Conservation (phyloP, 1,140 invertebrate species). For the Scaptomyza graminum region DNA sequence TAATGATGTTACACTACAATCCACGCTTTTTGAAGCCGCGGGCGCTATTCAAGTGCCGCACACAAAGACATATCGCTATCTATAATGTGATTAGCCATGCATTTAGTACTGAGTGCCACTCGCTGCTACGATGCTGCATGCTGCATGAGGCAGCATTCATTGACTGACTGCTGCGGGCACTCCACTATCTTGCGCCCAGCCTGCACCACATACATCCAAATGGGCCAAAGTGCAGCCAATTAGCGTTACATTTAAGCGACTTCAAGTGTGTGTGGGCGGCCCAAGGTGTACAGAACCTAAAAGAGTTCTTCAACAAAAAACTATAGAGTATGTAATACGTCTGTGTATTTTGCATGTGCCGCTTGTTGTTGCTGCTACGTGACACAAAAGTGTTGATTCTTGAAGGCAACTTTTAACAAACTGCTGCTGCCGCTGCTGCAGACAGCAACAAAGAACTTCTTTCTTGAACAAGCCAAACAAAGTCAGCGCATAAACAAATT, state of each 20-base stretch:
- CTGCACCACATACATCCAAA: constrained; percentile 7
- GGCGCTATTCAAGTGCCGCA: constrained; percentile 44
- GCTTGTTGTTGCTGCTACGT: constrained; percentile 36
- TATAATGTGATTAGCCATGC: constrained; percentile 57
- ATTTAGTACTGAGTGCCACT: constrained; percentile 51
- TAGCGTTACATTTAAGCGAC: constrained; percentile 40
- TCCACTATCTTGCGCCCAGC: constrained; percentile 32
- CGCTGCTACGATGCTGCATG: constrained; percentile 25
- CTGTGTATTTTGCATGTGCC: background rate
- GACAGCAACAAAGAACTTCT: constrained; percentile 62
- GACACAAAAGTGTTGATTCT: constrained; percentile 63
- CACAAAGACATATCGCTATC: constrained; percentile 51
- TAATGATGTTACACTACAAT: constrained; percentile 6
- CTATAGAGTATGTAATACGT: constrained; percentile 5
- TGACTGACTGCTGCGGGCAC: constrained; percentile 29
- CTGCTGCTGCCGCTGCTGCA: constrained; percentile 4
- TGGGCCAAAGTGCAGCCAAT: constrained; percentile 52
- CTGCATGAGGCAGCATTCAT: constrained; percentile 7
- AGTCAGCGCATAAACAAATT: constrained; percentile 67
- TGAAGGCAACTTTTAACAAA: constrained; percentile 1
- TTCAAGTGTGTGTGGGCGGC: constrained; percentile 39
- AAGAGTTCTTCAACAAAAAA: background rate
- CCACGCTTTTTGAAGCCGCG: constrained; percentile 29
- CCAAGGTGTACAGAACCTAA: constrained; percentile 14
- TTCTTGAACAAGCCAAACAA: constrained; percentile 40